phyloP scores from a whole-genome alignment of 92 coral and sea anemone species.

The Actinostola sp. region DNA sequence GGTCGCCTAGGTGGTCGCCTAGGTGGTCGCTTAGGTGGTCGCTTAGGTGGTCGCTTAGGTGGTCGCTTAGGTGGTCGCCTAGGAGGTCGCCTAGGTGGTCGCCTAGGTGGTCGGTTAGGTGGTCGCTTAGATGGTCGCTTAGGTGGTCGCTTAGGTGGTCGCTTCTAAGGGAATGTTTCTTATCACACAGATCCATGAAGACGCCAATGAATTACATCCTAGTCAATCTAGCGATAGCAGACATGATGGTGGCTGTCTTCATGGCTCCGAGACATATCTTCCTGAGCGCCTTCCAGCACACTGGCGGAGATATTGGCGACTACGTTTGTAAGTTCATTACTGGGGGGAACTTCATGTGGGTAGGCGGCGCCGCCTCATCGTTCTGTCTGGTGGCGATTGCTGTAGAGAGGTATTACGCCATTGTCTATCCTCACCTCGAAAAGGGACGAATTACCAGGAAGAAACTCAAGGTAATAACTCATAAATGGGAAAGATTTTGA shows the following conservation, averaged over 20 bases:
- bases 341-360: conserved; percentile 57
- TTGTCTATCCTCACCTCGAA: conserved; percentile 37
- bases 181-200: conserved; percentile 26
- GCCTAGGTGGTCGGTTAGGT: no score
- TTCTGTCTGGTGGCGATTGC: conserved; percentile 44
- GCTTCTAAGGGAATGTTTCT: no score
- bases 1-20: no score
- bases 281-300: conserved; percentile 33
- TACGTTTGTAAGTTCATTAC: conserved; percentile 40
- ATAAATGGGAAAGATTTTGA: not conserved
- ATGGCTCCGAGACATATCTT: conserved; percentile 48
- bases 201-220: conserved; percentile 49
- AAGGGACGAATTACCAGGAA: conserved; percentile 34
- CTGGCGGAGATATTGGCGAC: conserved; percentile 32
- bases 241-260: conserved; percentile 48
- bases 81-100: no score
- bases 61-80: no score
- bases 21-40: no score
- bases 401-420: conserved; percentile 36
- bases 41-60: no score
- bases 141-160: no score
- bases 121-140: no score
- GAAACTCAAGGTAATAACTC: conserved; percentile 19
- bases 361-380: conserved; percentile 49
- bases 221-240: conserved; percentile 45